Conservation (phyloP, 2,113 vertebrate genomes). For the Zosterops japonicus region DNA sequence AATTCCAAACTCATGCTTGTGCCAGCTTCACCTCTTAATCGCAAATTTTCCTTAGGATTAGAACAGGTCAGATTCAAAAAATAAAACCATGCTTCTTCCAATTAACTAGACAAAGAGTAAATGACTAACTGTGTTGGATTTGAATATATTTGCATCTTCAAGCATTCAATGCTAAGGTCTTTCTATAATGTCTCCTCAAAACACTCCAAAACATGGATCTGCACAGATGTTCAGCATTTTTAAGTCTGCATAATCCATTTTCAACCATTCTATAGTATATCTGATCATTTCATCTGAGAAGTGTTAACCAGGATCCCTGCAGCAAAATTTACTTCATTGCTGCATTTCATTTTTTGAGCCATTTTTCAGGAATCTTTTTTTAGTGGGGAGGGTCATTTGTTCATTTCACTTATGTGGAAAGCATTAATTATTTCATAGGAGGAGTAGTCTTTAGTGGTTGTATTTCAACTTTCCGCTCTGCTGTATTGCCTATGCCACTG, state of each 20-base stretch:
- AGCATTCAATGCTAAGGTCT: not conserved
- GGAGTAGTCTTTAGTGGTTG: not conserved
- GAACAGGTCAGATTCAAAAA: not conserved
- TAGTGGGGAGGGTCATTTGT: fast-evolving
- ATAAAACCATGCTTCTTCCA: not conserved
- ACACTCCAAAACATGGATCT: not conserved
- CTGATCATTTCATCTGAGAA: not conserved
- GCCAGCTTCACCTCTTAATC: not conserved
- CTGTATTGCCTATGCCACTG: not conserved
- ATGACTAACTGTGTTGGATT: not conserved
- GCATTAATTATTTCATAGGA: not conserved
- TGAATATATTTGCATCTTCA: not conserved
- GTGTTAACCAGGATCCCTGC: not conserved
- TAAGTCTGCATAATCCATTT: not conserved
- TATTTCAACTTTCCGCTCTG: not conserved
- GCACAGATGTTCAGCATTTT: not conserved
- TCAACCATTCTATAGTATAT: not conserved
- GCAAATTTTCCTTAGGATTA: not conserved
- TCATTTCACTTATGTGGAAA: not conserved
- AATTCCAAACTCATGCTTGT: not conserved
- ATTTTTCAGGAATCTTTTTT: not conserved
- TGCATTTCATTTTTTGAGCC: not conserved
- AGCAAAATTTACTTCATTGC: not conserved
- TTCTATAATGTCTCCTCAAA: not conserved
- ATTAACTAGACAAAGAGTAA: not conserved